phyloP scores from a whole-genome alignment of 2,113 vertebrate genomes.

The Halichoerus grypus region DNA sequence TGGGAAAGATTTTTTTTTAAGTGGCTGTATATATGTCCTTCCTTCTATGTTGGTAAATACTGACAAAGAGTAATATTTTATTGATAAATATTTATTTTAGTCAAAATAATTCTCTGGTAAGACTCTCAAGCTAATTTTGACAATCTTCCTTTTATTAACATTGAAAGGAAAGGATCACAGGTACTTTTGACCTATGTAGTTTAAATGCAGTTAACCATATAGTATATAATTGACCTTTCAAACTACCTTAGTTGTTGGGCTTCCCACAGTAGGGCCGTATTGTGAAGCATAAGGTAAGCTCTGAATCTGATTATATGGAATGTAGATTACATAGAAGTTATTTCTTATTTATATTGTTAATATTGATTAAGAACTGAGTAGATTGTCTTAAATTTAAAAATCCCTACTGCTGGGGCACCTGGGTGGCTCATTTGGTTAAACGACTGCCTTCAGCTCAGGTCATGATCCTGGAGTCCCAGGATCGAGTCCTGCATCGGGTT shows the following conservation, averaged over 20 bases:
- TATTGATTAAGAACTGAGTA: background rate
- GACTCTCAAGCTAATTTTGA: slow-evolving; percentile 10
- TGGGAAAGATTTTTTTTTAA: background rate
- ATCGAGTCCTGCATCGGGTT: too few relatives aligned
- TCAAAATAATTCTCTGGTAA: slow-evolving; percentile 31
- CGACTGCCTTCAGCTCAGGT: too few relatives aligned
- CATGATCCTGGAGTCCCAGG: too few relatives aligned
- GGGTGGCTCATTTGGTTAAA: too few relatives aligned
- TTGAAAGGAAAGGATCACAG: background rate
- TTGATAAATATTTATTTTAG: background rate
- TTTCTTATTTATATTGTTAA: slow-evolving; percentile 14
- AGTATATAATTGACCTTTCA: background rate
- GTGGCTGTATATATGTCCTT: background rate
- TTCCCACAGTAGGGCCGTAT: background rate
- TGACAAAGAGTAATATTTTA: slow-evolving; percentile 32
- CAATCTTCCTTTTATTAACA: background rate
- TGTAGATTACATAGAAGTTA: background rate
- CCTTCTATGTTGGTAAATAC: background rate
- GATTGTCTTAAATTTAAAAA: slow-evolving; percentile 33
- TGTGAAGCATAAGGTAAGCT: background rate
- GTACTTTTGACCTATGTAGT: background rate
- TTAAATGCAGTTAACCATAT: background rate
- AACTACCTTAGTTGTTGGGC: background rate
- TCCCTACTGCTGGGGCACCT: background rate
- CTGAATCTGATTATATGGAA: background rate